Conservation (phyloP, 2,113 vertebrate genomes). For the Formicarius rufipectus region DNA sequence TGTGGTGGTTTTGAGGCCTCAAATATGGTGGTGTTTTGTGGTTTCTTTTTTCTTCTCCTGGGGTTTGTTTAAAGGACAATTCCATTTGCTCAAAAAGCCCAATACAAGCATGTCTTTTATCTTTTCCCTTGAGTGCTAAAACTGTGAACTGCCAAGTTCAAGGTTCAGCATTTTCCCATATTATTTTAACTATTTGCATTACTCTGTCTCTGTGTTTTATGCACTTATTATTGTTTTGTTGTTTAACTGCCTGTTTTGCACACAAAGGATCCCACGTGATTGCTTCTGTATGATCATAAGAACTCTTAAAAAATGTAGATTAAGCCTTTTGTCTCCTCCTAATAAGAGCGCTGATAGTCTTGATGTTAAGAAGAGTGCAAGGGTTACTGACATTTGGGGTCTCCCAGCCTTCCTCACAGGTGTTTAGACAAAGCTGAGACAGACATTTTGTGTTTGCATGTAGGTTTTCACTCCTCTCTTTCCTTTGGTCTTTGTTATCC, state of each 20-base stretch:
- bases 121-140: slow-evolving; percentile 53
- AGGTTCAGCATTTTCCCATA: slow-evolving; percentile 56
- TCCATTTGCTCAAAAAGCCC: not conserved
- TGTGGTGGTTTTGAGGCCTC: not conserved
- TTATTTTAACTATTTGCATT: slow-evolving; percentile 34
- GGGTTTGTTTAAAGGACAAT: slow-evolving; percentile 21
- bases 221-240: not conserved
- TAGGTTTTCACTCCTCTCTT: not conserved
- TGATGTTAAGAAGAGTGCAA: not conserved
- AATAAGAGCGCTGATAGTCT: not conserved
- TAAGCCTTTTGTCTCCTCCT: not conserved
- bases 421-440: not conserved
- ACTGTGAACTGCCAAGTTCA: slow-evolving; percentile 48
- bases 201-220: not conserved
- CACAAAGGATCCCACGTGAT: not conserved
- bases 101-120: slow-evolving; percentile 14
- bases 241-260: not conserved
- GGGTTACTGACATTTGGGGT: not conserved
- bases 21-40: not conserved
- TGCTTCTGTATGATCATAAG: not conserved
- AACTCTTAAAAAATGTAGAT: not conserved
- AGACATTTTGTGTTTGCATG: accelerated
- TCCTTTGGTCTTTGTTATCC: not conserved
- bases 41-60: not conserved
- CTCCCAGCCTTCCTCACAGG: not conserved